phyloP scores from a whole-genome alignment of 2,797 vertebrate species.

The Neosalanx taihuensis region DNA sequence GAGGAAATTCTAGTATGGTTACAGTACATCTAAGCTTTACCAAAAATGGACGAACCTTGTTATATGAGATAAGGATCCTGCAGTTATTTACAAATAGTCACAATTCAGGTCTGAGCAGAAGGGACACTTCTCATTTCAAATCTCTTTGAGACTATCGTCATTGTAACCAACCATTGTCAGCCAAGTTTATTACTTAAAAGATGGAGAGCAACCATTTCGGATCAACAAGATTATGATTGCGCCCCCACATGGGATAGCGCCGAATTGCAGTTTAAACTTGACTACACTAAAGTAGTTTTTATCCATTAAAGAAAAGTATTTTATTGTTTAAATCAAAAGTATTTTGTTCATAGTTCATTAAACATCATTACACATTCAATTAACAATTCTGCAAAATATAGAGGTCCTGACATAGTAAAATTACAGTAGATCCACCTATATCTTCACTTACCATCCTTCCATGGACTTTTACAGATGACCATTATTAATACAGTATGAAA shows the following conservation, averaged over 20 bases:
- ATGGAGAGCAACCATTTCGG: no score
- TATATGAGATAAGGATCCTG: no score
- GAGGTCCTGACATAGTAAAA: background rate
- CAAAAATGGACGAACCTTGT: no score
- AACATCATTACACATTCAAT: conserved; percentile 32
- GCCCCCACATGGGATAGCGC: no score
- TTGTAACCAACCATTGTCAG: no score
- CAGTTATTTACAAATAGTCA: no score
- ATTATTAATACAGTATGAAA: background rate
- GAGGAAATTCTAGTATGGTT: no score
- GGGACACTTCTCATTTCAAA: no score
- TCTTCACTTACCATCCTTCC: background rate
- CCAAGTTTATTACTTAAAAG: no score
- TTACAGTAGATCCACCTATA: background rate
- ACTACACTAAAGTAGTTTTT: background rate
- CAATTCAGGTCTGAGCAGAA: no score
- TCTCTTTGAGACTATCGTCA: no score
- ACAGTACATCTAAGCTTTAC: no score
- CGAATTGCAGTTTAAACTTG: background rate
- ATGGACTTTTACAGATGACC: background rate
- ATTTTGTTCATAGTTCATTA: background rate
- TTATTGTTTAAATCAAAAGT: conserved; percentile 4
- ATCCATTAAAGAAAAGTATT: background rate
- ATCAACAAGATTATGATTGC: background rate
- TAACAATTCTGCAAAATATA: conserved; percentile 22